phyloP scores from a whole-genome alignment of 1,140 invertebrate genomes.

The Drosophila ambigua region DNA sequence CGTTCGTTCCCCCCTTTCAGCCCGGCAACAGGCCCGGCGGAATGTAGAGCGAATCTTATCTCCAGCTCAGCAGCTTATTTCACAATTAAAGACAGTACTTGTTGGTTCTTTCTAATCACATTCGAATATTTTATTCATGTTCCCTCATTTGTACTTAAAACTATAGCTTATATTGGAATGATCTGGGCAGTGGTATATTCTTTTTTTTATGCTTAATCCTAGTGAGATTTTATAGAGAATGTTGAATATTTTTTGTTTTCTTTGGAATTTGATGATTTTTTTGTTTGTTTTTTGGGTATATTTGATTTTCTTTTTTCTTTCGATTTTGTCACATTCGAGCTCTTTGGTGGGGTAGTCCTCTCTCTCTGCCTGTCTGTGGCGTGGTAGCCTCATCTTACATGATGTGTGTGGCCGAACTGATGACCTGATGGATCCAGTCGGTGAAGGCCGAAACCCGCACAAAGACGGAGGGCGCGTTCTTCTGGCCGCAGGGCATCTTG shows the following conservation, averaged over 20 bases:
- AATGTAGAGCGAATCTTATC: constrained; percentile 34
- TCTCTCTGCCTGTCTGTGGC: constrained; percentile 2
- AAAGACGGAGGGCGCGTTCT: constrained; percentile 89
- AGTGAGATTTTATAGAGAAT: constrained; percentile 66
- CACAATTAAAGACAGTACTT: constrained; percentile 26
- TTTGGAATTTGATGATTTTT: constrained; percentile 33
- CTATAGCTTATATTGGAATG: constrained; percentile 18
- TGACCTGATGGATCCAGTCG: constrained; percentile 86
- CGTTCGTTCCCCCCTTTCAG: constrained; percentile 2
- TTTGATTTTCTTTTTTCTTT: constrained; percentile 30
- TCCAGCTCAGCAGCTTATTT: constrained; percentile 22
- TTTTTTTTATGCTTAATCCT: constrained; percentile 43
- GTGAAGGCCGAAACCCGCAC: constrained; percentile 88
- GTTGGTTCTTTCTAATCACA: constrained; percentile 7
- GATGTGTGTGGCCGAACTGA: constrained; percentile 63
- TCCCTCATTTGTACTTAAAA: constrained; percentile 28
- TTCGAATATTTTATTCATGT: constrained; percentile 26
- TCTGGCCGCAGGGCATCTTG: constrained; percentile 84
- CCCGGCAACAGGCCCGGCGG: constrained; percentile 24
- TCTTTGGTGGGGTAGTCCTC: constrained; percentile 4
- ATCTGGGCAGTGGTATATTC: constrained; percentile 42
- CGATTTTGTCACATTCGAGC: constrained; percentile 60
- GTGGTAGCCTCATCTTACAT: constrained; percentile 38
- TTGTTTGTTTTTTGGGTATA: constrained; percentile 30
- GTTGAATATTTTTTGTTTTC: constrained; percentile 27